Evolutionary conservation across 2,888 invertebrate genomes (phyloP).

Genomic region (Luffia ferchaultella): DNA sequence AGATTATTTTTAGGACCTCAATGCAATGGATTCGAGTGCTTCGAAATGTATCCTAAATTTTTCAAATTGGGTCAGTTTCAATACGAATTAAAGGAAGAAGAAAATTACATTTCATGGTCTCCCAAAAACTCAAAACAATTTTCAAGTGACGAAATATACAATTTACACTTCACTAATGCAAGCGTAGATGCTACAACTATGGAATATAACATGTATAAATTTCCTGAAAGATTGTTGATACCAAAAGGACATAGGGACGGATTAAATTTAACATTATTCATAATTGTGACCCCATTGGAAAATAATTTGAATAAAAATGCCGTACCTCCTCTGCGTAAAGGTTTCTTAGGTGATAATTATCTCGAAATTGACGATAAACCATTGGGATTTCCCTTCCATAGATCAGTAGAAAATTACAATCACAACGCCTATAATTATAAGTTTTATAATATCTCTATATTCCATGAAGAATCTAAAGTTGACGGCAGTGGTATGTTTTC

Average conservation of each 20-base stretch:
- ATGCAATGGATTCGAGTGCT: conserved; percentile 31
- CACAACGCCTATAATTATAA: conserved; percentile 32
- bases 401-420: conserved; percentile 25
- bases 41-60: conserved; percentile 29
- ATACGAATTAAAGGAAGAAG: conserved; percentile 29
- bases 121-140: conserved; percentile 30
- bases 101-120: conserved; percentile 34
- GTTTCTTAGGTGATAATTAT: background rate
- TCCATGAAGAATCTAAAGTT: conserved; percentile 28
- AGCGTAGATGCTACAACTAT: conserved; percentile 9
- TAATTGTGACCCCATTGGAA: conserved; percentile 34
- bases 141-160: conserved; percentile 28
- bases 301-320: conserved; percentile 16
- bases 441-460: conserved; percentile 41
- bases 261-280: conserved; percentile 41
- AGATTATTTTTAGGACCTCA: conserved; percentile 45
- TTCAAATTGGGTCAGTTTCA: conserved; percentile 40
- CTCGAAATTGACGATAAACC: conserved; percentile 34
- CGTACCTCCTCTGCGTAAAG: background rate
- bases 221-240: conserved; percentile 41
- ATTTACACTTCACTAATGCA: conserved; percentile 21
- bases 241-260: conserved; percentile 42
- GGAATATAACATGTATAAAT: conserved; percentile 39
- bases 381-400: conserved; percentile 52
- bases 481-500: conserved; percentile 32